A percentile compares a stretch with the other conserved stretches of the same genome.
Conservation (phyloP, 1,140 invertebrate genomes). For the Penaeus vannamei region DNA sequence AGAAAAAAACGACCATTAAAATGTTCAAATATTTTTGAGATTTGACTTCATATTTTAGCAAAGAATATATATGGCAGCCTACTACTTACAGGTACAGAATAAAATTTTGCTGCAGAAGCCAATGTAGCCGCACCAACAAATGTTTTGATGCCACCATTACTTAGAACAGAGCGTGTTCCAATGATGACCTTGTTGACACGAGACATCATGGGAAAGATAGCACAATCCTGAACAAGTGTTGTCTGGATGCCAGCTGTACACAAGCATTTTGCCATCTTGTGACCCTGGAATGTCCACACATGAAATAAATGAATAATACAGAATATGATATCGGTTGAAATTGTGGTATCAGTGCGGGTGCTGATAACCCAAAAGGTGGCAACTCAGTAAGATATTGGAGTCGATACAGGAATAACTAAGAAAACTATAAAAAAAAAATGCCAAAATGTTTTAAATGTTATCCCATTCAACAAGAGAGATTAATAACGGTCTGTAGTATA, state of each 20-base stretch:
- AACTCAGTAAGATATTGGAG: too few species aligned
- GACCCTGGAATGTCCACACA: slow-evolving; percentile 73
- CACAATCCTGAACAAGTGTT: slow-evolving; percentile 86
- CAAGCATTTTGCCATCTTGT: slow-evolving; percentile 83
- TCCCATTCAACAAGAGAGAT: not conserved
- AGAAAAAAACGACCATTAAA: too few species aligned
- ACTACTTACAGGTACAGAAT: slow-evolving; percentile 82
- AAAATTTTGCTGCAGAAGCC: slow-evolving; percentile 89
- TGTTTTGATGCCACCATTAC: slow-evolving; percentile 89
- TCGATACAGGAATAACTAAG: too few species aligned
- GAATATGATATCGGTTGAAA: too few species aligned
- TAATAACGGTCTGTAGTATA: too few species aligned
- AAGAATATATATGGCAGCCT: not conserved
- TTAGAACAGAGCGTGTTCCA: slow-evolving; percentile 89
- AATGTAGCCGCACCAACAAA: slow-evolving; percentile 84
- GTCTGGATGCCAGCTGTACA: slow-evolving; percentile 85
- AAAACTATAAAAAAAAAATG: not conserved
- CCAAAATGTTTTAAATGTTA: not conserved
- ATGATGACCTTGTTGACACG: slow-evolving; percentile 96
- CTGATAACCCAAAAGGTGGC: too few species aligned
- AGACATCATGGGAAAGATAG: slow-evolving; percentile 94
- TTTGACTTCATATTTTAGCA: not conserved
- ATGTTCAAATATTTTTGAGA: too few species aligned
- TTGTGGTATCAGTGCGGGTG: too few species aligned
- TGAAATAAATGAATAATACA: too few species aligned